Conservation (phyloP, 2,888 invertebrate species). For the Mythimna vitellina region DNA sequence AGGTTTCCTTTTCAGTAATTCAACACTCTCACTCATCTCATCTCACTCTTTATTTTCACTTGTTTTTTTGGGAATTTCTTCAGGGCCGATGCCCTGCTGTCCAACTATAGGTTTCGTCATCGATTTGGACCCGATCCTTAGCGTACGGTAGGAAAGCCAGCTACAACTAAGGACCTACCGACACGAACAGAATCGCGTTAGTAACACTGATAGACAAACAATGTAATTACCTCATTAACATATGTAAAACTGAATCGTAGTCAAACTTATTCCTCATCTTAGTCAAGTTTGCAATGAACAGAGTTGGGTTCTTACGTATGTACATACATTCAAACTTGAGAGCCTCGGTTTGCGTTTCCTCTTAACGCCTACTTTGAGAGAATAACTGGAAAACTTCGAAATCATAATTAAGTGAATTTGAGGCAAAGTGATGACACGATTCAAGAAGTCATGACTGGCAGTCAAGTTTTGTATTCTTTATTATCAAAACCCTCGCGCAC, state of each 20-base stretch:
- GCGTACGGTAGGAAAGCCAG: too few relatives aligned
- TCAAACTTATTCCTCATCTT: conserved; percentile 21
- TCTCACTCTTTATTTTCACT: too few relatives aligned
- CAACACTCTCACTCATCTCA: too few relatives aligned
- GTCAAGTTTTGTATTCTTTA: too few relatives aligned
- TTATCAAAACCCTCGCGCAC: too few relatives aligned
- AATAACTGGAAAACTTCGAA: conserved; percentile 36
- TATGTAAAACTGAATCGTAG: conserved; percentile 21
- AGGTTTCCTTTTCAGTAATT: too few relatives aligned
- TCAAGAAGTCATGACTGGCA: background rate
- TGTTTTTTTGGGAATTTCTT: too few relatives aligned
- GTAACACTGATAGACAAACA: background rate
- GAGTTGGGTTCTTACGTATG: conserved; percentile 38
- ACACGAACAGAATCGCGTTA: background rate
- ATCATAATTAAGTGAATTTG: conserved; percentile 42
- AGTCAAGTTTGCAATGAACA: conserved; percentile 51
- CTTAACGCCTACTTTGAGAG: conserved; percentile 20
- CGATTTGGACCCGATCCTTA: too few relatives aligned
- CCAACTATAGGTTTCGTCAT: too few relatives aligned
- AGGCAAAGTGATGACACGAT: background rate
- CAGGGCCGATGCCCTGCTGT: too few relatives aligned
- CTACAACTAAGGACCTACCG: too few relatives aligned
- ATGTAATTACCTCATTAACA: background rate
- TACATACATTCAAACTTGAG: conserved; percentile 27
- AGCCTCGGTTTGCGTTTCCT: conserved; percentile 24